Base-by-base conservation (phyloP, 1,140 invertebrate genomes). In the Bombus impatiens region DNA sequence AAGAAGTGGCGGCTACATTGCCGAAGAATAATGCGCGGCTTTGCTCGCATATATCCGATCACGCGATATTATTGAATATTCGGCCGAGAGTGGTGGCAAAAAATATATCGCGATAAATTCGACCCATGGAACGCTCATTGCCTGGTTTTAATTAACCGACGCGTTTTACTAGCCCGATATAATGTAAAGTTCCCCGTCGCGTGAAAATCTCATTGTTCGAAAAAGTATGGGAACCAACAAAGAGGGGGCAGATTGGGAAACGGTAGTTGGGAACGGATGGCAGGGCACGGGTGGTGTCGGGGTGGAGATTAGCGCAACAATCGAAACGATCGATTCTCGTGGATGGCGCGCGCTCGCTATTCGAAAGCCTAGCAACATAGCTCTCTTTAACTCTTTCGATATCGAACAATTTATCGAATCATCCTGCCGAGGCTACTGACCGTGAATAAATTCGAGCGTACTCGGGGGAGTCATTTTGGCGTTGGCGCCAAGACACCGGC, bases 81-180 rank as follows among this genome's bases (percentile, higher is more conserved):
- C n/a, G 28, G 25, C 3, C 42, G 62, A 77, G 25, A 67, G 1
- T 53, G 35, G 40, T 4, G 44, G 22, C 9, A 37, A 78, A 82
- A 77, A 44, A 71, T 44, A 62, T 10, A 22, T 25, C 25, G 2
- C 74, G 74, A 75, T 75, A 62, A 82, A 74, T 82, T 82, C 47
- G 8, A 22, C 32, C 37, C 57, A 59, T 67, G 72, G 57, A 59
- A 37, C 72, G 72, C 59, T 35, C 44, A 67, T 83, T 76, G 75
- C 74, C 18, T 8, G 35, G 35, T 78, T 77, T 83, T 78, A 83
- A 83, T 83, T 83, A 83, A 83, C 82, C 82, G 42, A n/a, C 37
- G 32, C 42, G 62, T 75, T 78, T 82, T 68, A 68, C 44, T 40
- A 53, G 82, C 35, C 42, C 59, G 32, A 1, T 76, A 35, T 83